A percentile compares a stretch with the other conserved stretches of the same genome.
Conservation (phyloP, 1,140 invertebrate genomes). For the Diorhabda elongata region DNA sequence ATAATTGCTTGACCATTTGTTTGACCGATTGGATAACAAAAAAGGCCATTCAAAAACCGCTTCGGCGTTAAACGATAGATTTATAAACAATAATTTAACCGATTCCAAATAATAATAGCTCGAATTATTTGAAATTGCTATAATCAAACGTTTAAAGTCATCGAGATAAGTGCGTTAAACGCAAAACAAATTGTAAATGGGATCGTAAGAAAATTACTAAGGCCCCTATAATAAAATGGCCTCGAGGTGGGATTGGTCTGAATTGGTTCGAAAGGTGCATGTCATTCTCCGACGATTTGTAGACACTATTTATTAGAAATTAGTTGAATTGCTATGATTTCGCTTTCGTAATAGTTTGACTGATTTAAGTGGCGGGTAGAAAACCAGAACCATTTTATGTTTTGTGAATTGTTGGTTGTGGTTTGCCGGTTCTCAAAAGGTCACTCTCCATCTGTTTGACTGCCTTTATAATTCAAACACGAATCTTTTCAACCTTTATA, state of each 20-base stretch:
- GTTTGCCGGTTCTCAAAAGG: background rate
- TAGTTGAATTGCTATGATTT: slow-evolving; percentile 42
- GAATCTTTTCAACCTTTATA: too few relatives aligned
- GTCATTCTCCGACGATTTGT: slow-evolving; percentile 39
- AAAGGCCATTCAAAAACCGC: slow-evolving; percentile 10
- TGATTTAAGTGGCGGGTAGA: slow-evolving; percentile 17
- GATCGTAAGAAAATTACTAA: slow-evolving; percentile 36
- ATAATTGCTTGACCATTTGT: slow-evolving; percentile 7
- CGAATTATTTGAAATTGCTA: slow-evolving; percentile 41
- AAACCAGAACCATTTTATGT: slow-evolving; percentile 26
- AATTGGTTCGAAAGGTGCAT: slow-evolving; percentile 35
- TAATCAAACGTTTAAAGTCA: slow-evolving; percentile 39
- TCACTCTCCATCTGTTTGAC: background rate
- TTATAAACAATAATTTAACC: slow-evolving; percentile 41
- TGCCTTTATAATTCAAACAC: background rate
- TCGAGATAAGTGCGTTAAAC: slow-evolving; percentile 33
- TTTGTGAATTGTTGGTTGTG: slow-evolving; percentile 21
- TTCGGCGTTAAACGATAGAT: slow-evolving; percentile 38
- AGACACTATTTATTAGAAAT: slow-evolving; percentile 42
- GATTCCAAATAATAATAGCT: slow-evolving; percentile 40
- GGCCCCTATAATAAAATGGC: slow-evolving; percentile 19
- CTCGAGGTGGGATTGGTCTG: slow-evolving; percentile 11
- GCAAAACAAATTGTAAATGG: slow-evolving; percentile 41
- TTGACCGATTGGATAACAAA: slow-evolving; percentile 20
- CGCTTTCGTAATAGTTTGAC: slow-evolving; percentile 21